These are phyloP conservation scores for Heterocephalus glaber DNA, from an alignment of 2,113 vertebrate genomes.

Conservation along the genomic window DNA sequence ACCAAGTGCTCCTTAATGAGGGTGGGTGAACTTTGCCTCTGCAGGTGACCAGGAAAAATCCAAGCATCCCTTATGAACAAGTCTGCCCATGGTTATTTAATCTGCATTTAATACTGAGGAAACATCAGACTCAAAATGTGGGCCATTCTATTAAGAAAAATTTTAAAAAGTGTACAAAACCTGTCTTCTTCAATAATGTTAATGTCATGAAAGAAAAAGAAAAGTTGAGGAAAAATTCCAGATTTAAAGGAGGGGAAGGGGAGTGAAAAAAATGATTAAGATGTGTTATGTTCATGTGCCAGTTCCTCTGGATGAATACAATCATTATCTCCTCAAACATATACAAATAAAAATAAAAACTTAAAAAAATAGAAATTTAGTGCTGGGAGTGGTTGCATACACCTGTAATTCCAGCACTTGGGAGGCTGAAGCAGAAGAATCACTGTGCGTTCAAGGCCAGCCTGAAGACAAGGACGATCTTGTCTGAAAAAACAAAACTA, in stretches of 20 bases:
- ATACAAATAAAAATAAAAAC: neutral
- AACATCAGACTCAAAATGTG: neutral
- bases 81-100: no score
- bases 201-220: neutral
- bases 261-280: neutral
- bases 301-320: neutral
- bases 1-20: neutral
- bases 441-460: neutral
- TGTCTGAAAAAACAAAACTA: neutral
- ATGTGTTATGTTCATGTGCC: neutral
- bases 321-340: neutral
- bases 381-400: neutral
- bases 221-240: neutral
- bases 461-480: no score
- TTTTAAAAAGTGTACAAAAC: neutral
- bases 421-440: neutral
- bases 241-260: neutral
- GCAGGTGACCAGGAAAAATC: neutral
- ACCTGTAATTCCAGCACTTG: neutral
- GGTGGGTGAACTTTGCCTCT: neutral
- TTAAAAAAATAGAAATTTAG: neutral
- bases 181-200: neutral
- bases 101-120: neutral
- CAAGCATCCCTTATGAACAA: neutral
- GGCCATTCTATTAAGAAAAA: neutral